These are phyloP conservation scores for Thymelicus acteon DNA, from an alignment of 2,888 invertebrate genomes.

Conservation along the genomic window DNA sequence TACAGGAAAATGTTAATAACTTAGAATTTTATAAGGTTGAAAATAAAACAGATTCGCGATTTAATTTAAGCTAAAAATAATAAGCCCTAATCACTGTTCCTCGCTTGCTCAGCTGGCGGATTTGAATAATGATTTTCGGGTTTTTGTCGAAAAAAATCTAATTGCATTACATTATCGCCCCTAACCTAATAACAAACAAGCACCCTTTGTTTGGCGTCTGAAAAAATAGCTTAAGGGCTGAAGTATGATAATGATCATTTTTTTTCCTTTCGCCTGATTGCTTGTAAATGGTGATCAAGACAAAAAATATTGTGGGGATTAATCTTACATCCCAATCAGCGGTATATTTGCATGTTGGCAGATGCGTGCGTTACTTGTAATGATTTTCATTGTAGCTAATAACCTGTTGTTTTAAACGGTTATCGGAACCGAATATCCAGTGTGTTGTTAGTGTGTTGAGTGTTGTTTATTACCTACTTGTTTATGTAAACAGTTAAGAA, in stretches of 20 bases:
- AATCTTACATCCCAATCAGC: slow-evolving; percentile 80
- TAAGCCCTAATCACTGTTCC: slow-evolving; percentile 69
- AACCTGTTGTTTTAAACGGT: slow-evolving; percentile 52
- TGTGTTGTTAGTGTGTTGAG: too few species aligned
- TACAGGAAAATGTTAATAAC: not conserved
- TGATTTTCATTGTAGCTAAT: slow-evolving; percentile 57
- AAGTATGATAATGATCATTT: slow-evolving; percentile 82
- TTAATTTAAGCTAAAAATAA: slow-evolving; percentile 44
- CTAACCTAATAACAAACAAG: slow-evolving; percentile 82
- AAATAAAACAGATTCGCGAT: slow-evolving; percentile 27
- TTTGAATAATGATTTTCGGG: slow-evolving; percentile 78
- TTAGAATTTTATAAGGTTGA: slow-evolving; percentile 16
- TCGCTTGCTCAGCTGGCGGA: slow-evolving; percentile 79
- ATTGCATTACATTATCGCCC: slow-evolving; percentile 84
- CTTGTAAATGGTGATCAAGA: slow-evolving; percentile 79
- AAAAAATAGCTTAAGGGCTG: slow-evolving; percentile 84
- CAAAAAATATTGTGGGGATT: slow-evolving; percentile 82
- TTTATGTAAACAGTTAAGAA: too few species aligned
- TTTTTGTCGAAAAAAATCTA: slow-evolving; percentile 69
- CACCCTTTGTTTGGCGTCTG: slow-evolving; percentile 81
- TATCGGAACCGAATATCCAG: not conserved
- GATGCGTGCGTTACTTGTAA: slow-evolving; percentile 76
- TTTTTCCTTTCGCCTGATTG: slow-evolving; percentile 78
- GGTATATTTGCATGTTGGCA: slow-evolving; percentile 79
- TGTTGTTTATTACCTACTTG: not conserved